A percentile compares a stretch with the other conserved stretches of the same genome.
Evolutionary conservation across 2,797 vertebrate genomes (phyloP).

Genomic region (Scleropages formosus): DNA sequence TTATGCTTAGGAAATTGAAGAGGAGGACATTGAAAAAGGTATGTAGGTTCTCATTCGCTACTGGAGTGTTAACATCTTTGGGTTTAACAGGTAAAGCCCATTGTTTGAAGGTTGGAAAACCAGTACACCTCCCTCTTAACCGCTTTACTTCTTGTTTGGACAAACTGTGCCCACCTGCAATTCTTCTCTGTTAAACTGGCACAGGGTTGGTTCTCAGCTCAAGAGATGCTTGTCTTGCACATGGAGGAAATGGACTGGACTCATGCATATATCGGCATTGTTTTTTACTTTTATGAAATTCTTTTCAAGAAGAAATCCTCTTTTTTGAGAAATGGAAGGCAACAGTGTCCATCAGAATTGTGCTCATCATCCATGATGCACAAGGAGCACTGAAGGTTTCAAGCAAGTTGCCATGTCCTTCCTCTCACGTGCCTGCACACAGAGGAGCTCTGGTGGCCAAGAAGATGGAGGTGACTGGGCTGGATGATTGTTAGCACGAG

Average conservation of each 20-base stretch:
- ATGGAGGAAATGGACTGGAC: conserved; percentile 34
- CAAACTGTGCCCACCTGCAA: neutral
- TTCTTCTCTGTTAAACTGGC: neutral
- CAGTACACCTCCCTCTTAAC: conserved; percentile 32
- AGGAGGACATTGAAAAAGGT: conserved; percentile 95
- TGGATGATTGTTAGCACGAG: conserved; percentile 19
- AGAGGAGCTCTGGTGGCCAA: neutral
- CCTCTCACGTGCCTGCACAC: conserved; percentile 21
- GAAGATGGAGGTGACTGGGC: neutral
- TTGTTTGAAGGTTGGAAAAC: conserved; percentile 40
- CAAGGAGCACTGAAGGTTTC: conserved; percentile 16
- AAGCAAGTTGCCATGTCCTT: conserved; percentile 22
- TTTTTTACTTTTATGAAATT: neutral
- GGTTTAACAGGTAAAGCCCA: conserved; percentile 40
- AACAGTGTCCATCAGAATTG: neutral
- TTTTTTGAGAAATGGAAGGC: neutral
- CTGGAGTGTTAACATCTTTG: conserved; percentile 40
- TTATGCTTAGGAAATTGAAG: conserved; percentile 82
- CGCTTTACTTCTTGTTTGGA: neutral
- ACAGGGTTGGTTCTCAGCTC: neutral
- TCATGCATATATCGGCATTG: neutral
- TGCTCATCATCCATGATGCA: conserved; percentile 20
- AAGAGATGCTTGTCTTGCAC: neutral
- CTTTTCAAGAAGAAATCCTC: neutral
- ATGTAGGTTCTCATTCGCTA: conserved; percentile 67